A percentile compares a stretch with the other conserved stretches of the same genome.
phyloP scores from a whole-genome alignment of 2,888 invertebrate genomes.

The Habroteleia sp. region DNA sequence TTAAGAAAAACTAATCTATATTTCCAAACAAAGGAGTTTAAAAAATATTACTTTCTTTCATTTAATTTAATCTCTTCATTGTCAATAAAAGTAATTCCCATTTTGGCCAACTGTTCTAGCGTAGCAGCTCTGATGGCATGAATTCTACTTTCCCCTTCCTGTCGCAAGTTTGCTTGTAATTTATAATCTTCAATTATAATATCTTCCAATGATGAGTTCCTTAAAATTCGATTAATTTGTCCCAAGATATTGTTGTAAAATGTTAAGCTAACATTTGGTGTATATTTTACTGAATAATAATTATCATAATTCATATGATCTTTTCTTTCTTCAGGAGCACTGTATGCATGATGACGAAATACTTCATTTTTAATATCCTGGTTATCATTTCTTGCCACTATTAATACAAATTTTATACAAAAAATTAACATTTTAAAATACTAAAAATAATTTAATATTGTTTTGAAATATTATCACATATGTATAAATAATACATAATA shows the following conservation, averaged over 20 bases:
- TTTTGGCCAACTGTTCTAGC: conserved; percentile 75
- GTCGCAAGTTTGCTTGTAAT: conserved; percentile 2
- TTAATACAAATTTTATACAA: no score
- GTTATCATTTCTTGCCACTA: no score
- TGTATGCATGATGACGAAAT: conserved; percentile 82
- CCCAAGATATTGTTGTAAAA: conserved; percentile 88
- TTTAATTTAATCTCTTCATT: conserved; percentile 70
- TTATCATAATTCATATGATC: conserved; percentile 79
- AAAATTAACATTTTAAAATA: no score
- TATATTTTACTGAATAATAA: conserved; percentile 82
- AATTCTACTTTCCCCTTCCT: conserved; percentile 59
- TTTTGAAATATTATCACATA: no score
- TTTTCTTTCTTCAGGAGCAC: conserved; percentile 82
- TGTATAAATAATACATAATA: no score
- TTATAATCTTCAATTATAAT: conserved; percentile 9
- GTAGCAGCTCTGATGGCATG: conserved; percentile 77
- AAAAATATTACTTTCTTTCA: conserved; percentile 63
- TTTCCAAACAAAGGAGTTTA: not conserved
- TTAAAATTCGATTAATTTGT: conserved; percentile 83
- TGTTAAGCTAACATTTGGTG: conserved; percentile 86
- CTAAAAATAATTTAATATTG: no score
- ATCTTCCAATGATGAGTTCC: conserved; percentile 78
- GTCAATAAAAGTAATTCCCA: conserved; percentile 76
- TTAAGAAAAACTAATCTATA: no score
- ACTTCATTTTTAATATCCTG: conserved; percentile 67